A percentile compares a stretch with the other conserved stretches of the same genome.
Evolutionary conservation across 2,113 vertebrate species (phyloP).

Genomic region (Atlantisia rogersi): DNA sequence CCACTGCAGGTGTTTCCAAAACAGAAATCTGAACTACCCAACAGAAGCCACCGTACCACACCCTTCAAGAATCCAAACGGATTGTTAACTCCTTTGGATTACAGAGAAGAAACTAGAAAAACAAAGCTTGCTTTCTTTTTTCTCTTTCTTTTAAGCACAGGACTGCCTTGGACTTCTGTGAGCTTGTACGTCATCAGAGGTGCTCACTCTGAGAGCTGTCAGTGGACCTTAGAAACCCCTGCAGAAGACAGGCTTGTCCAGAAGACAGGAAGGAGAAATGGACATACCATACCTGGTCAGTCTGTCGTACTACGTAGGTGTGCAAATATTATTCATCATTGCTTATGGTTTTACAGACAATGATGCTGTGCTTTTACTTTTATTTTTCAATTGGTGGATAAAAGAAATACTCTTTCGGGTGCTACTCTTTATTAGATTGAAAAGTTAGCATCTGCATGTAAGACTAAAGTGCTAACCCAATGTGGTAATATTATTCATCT

Average conservation of each 20-base stretch:
- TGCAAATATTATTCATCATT: neutral
- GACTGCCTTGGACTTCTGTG: neutral
- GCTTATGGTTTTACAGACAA: neutral
- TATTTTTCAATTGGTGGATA: neutral
- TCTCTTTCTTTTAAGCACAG: neutral
- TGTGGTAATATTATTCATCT: neutral
- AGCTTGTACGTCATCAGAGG: neutral
- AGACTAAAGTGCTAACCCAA: neutral
- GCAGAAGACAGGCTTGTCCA: neutral
- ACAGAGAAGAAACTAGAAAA: neutral
- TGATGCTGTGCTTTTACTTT: neutral
- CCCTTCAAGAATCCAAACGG: neutral
- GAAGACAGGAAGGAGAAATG: neutral
- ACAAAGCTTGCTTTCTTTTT: neutral
- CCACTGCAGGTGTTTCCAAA: neutral
- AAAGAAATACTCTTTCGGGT: neutral
- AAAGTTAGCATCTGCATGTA: neutral
- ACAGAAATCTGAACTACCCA: neutral
- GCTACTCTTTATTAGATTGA: neutral
- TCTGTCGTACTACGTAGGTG: neutral
- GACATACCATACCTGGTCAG: fast-evolving
- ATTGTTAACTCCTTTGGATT: neutral
- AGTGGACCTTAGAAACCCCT: neutral
- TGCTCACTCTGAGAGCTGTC: neutral
- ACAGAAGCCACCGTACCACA: neutral